A percentile compares a stretch with the other conserved stretches of the same genome.
Conservation (phyloP, 2,113 vertebrate species). For the Zosterops pallidus region DNA sequence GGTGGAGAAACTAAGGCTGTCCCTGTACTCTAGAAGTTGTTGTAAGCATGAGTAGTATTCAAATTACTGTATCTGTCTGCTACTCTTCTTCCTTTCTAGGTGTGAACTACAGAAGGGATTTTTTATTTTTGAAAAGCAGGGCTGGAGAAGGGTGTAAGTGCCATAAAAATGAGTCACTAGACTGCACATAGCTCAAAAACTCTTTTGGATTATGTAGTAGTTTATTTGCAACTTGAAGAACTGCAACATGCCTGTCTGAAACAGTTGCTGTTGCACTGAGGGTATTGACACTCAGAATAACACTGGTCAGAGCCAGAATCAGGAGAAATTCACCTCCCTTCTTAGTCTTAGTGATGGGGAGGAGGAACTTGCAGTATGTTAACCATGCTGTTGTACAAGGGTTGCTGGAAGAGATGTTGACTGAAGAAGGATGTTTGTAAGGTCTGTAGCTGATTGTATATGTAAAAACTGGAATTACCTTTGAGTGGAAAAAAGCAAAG, state of each 20-base stretch:
- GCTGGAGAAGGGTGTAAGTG: neutral
- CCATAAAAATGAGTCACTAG: neutral
- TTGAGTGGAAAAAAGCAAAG: neutral
- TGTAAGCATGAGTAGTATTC: neutral
- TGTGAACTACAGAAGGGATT: neutral
- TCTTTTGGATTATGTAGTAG: neutral
- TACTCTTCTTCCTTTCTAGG: neutral
- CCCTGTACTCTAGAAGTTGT: neutral
- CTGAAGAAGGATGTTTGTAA: neutral
- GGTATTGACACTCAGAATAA: neutral
- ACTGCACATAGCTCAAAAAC: fast-evolving
- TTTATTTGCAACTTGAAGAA: neutral
- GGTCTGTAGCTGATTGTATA: neutral
- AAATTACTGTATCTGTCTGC: neutral
- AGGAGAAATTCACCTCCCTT: neutral
- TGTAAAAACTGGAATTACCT: neutral
- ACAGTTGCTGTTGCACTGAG: fast-evolving
- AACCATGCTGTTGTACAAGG: neutral
- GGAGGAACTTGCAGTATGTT: neutral
- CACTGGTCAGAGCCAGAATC: neutral
- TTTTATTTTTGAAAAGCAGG: neutral
- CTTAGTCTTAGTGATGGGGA: neutral
- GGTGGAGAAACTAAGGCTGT: neutral
- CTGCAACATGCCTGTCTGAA: neutral
- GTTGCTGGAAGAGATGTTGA: neutral